Conservation (phyloP, 2,797 vertebrate genomes). For the Borostomias antarcticus region DNA sequence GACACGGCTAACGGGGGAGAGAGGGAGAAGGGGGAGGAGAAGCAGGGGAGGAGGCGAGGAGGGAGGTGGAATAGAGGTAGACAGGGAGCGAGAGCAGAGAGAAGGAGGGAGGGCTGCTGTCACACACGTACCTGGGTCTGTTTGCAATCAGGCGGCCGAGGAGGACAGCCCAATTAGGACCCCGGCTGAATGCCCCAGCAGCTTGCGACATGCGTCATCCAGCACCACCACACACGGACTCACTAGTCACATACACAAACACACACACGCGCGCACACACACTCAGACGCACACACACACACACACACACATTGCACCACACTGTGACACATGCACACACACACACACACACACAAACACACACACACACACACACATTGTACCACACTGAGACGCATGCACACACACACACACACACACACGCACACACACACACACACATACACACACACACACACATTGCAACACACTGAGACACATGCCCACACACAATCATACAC, state of each 20-base stretch:
- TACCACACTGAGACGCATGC: neutral
- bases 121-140: constrained; percentile 65
- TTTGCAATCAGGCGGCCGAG: constrained; percentile 61
- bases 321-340: neutral
- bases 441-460: constrained; percentile 3
- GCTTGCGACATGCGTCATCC: constrained; percentile 42
- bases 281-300: neutral
- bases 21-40: neutral
- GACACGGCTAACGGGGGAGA: constrained; percentile 15
- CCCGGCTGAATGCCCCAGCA: constrained; percentile 16
- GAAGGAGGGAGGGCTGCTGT: constrained; percentile 15
- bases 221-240: constrained; percentile 12
- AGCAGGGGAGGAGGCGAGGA: neutral
- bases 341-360: neutral
- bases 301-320: too few relatives aligned
- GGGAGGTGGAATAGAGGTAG: neutral
- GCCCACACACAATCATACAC: neutral
- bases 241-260: constrained; percentile 6
- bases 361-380: constrained; percentile 1
- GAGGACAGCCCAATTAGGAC: constrained; percentile 45
- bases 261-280: constrained; percentile 19
- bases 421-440: neutral
- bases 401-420: constrained; percentile 2
- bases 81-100: neutral
- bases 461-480: neutral